A percentile compares a stretch with the other conserved stretches of the same genome.
Evolutionary conservation across 2,797 vertebrate species (phyloP).

Genomic region (Sebastes dallii): DNA sequence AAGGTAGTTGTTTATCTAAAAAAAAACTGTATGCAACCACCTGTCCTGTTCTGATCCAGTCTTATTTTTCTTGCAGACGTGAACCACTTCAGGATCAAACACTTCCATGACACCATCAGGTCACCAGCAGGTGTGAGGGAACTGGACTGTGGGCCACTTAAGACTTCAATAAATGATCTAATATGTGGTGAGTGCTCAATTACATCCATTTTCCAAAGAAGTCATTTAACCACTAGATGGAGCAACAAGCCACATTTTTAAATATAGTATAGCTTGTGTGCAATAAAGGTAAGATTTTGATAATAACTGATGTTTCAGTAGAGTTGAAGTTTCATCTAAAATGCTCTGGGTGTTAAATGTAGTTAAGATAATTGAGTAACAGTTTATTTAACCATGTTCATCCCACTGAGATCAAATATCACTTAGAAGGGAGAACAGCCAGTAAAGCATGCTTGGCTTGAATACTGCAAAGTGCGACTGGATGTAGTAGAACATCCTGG

Average conservation of each 20-base stretch:
- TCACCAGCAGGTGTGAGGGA: slow-evolving; percentile 13
- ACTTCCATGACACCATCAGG: slow-evolving; percentile 34
- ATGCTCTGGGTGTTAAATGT: neutral
- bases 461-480: too few species aligned
- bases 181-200: neutral
- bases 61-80: neutral
- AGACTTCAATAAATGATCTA: slow-evolving; percentile 6
- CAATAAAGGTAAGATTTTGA: neutral
- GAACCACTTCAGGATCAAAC: neutral
- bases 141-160: neutral
- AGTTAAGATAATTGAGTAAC: neutral
- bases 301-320: neutral
- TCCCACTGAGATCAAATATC: too few species aligned
- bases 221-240: slow-evolving; percentile 54
- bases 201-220: slow-evolving; percentile 14
- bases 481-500: too few species aligned
- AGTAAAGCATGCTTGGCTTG: too few species aligned
- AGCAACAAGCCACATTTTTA: neutral
- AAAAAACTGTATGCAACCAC: neutral
- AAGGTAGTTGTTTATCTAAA: neutral
- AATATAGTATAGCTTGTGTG: neutral
- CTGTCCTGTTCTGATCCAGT: neutral
- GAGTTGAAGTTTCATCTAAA: neutral
- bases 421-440: too few species aligned
- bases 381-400: neutral